Evolutionary conservation across 1,140 invertebrate genomes (phyloP).

Genomic region (Schlechtendalia chinensis): DNA sequence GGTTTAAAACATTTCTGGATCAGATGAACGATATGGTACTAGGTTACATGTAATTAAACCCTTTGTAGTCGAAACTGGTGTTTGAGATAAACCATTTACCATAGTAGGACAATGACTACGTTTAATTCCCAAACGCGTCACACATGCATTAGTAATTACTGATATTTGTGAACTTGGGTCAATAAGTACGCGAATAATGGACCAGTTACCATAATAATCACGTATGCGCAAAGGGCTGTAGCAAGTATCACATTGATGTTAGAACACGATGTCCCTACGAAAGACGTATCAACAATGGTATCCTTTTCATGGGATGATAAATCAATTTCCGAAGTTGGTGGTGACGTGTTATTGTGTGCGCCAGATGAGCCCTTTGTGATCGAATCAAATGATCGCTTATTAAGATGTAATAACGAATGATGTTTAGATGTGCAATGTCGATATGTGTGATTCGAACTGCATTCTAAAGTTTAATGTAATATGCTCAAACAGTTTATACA

Average conservation of each 20-base stretch:
- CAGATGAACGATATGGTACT: not conserved
- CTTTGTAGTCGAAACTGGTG: not conserved
- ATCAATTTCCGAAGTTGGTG: not conserved
- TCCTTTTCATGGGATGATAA: too few species aligned
- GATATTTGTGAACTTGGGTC: not conserved
- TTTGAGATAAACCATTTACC: not conserved
- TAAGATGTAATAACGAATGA: not conserved
- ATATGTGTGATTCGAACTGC: not conserved
- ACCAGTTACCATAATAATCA: not conserved
- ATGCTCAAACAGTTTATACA: not conserved
- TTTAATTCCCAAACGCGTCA: not conserved
- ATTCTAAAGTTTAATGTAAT: not conserved
- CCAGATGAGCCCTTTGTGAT: too few species aligned
- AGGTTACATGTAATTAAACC: not conserved
- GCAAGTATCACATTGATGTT: not conserved
- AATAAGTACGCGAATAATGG: not conserved
- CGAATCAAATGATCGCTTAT: too few species aligned
- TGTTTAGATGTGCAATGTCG: not conserved
- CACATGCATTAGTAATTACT: not conserved
- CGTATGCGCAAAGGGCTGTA: not conserved
- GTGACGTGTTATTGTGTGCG: too few species aligned
- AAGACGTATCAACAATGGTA: not conserved
- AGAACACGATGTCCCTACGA: not conserved
- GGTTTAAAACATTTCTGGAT: not conserved
- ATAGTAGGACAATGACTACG: not conserved